Evolutionary conservation across 2,888 invertebrate species (phyloP), one percentile per base, ranked within the genome.

Genomic region (Ceriagrion tenellum): DNA sequence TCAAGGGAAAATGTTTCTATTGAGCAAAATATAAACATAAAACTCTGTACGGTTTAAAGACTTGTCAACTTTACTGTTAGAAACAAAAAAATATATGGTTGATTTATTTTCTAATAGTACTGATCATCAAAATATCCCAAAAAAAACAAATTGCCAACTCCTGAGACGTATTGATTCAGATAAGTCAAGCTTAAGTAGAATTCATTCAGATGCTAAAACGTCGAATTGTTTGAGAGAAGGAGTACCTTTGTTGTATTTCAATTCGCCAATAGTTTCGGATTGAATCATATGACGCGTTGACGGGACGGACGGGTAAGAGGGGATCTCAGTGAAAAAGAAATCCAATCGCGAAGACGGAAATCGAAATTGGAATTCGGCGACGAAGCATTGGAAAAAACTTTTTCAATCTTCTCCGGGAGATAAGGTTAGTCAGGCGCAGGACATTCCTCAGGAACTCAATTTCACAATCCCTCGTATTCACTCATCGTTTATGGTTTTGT

Each of bases 361-460:
- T 69, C 69, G 69, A 69, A 69, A 69, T 69, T 26, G 69, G 69
- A 69, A 69, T 26, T 69, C 10, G 69, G 69, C 69, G 69, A 26
- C 69, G 69, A n/a, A 69, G 69, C 69, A 69, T 26, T 69, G 69
- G 69, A n/a, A 69, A 69, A 69, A 69, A 69, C 69, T 69, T 69
- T 69, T 69, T 26, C 69, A 69, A 69, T 69, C 69, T 69, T 20
- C 69, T 69, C 69, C n/a, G 26, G 69, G 69, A 69, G 69, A 69
- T 69, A 69, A 69, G 69, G 26, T 69, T 26, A 26, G 69, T 23
- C 69, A 23, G 18, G 69, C 26, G 26, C 69, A 69, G 69, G 26
- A 69, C 26, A 69, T 8, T 12, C 26, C 69, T 23, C 69, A 10
- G 69, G 69, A 69, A 69, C 26, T 69, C 69, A 3, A 69, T 69